Evolutionary conservation across 2,888 invertebrate species (phyloP).

Genomic region (Arctia plantaginis): DNA sequence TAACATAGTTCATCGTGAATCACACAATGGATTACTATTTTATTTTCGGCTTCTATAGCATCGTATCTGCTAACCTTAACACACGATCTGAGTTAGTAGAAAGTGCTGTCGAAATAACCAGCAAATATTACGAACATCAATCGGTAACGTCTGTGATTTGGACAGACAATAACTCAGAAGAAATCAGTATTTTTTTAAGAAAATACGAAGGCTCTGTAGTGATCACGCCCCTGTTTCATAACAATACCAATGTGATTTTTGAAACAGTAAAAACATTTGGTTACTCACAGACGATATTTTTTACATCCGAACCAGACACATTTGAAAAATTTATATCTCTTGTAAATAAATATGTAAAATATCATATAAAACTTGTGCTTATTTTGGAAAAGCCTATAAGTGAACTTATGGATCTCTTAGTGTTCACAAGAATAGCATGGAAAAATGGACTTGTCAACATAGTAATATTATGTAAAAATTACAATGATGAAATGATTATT

Average conservation of each 20-base stretch:
- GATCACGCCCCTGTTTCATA: slow-evolving; percentile 42
- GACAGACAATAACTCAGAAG: slow-evolving; percentile 43
- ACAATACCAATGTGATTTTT: slow-evolving; percentile 31
- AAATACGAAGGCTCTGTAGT: slow-evolving; percentile 55
- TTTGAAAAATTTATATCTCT: slow-evolving; percentile 54
- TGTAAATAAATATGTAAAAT: slow-evolving; percentile 50
- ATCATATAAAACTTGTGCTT: slow-evolving; percentile 59
- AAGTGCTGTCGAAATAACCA: slow-evolving; percentile 55
- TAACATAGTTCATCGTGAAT: neutral
- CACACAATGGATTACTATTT: slow-evolving; percentile 13
- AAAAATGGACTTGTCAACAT: slow-evolving; percentile 65
- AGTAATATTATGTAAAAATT: slow-evolving; percentile 54
- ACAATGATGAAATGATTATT: slow-evolving; percentile 43
- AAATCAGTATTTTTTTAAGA: slow-evolving; percentile 53
- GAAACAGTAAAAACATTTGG: slow-evolving; percentile 40
- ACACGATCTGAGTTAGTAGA: slow-evolving; percentile 42
- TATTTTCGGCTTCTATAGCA: slow-evolving; percentile 13
- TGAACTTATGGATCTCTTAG: slow-evolving; percentile 32
- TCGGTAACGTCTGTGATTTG: slow-evolving; percentile 60
- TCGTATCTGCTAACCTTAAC: slow-evolving; percentile 10
- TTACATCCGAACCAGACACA: slow-evolving; percentile 55
- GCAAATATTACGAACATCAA: slow-evolving; percentile 51
- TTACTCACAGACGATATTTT: slow-evolving; percentile 63
- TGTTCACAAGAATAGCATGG: slow-evolving; percentile 60
- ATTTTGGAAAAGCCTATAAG: slow-evolving; percentile 49